A percentile compares a stretch with the other conserved stretches of the same genome.
Evolutionary conservation across 1,140 invertebrate genomes (phyloP).

Genomic region (Mylabris phalerata): DNA sequence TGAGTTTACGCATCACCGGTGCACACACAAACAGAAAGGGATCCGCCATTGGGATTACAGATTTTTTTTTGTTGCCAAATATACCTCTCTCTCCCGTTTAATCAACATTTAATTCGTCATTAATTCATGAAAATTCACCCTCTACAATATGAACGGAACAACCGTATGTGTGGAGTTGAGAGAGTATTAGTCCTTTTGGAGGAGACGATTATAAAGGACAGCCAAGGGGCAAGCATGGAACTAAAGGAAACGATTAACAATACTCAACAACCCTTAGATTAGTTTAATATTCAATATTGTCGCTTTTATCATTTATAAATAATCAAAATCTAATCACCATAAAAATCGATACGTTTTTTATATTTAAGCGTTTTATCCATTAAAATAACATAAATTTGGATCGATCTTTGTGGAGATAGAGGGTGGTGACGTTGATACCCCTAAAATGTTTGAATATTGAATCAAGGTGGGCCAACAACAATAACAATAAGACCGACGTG

Average conservation of each 20-base stretch:
- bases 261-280: neutral
- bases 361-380: conserved; percentile 12
- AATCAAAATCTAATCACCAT: too few species aligned
- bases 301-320: too few species aligned
- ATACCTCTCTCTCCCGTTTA: too few species aligned
- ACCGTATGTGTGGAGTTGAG: too few species aligned
- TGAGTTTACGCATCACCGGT: conserved; percentile 12
- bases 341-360: neutral
- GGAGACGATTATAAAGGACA: conserved; percentile 6
- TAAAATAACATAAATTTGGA: conserved; percentile 10
- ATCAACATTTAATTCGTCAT: too few species aligned
- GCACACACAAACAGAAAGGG: too few species aligned
- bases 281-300: too few species aligned
- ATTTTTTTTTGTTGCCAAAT: too few species aligned
- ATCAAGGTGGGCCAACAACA: conserved; percentile 16
- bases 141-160: too few species aligned
- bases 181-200: too few species aligned
- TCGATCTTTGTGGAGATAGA: neutral
- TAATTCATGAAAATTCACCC: too few species aligned
- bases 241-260: conserved; percentile 19
- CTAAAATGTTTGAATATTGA: conserved; percentile 18
- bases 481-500: conserved; percentile 2
- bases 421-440: conserved; percentile 14
- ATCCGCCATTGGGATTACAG: too few species aligned
- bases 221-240: conserved; percentile 4